Base-by-base conservation (phyloP, 2,888 invertebrate species). In the Napeogenes inachia region DNA sequence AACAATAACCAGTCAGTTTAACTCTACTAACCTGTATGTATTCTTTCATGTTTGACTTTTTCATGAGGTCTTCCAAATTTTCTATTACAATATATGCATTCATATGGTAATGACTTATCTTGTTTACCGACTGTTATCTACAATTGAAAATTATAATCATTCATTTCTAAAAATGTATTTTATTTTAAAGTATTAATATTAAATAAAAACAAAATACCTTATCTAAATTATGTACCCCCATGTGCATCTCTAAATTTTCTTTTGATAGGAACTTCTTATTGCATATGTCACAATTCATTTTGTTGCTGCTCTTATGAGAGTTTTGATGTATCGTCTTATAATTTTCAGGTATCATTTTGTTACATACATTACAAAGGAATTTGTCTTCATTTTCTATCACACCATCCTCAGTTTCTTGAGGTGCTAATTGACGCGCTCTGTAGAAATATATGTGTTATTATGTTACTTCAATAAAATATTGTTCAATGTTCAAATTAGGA, bases 31-130 rank as follows among this genome's bases (percentile, higher is more conserved):
- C 94, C 94, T 0, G 96, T 96, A 71, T 96, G 96, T 74, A 95
- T 94, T n/a, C 96, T 89, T 80, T 96, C 96, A 73, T 96, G 96
- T 80, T 95, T 95, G 1, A 96, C 95, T 80, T 95, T 95, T 73
- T 96, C 95, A 72, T 95, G 95, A 0, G 96, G 95, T 53, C 95
- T 88, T 2, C 93, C 90, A 73, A 96, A 96, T 65, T 93, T 89
- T 60, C 94, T 91, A 0, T 92, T 93, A 73, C 96, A 96, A 75
- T 93, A 95, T 63, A 93, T 91, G 73, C 96, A 96, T 57, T 91
- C 92, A 79, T 95, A 95, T 2, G 93, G 93, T 13, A 90, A 77
- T 2, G 81, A 75, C 63, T 83, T 82, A 68, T 87, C 87, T 62
- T 82, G 78, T 59, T 82, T 84, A 54, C 72, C 79, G 30, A 78